These are phyloP conservation scores for Acromyrmex charruanus DNA, from an alignment of 1,140 invertebrate genomes.

Conservation along the genomic window DNA sequence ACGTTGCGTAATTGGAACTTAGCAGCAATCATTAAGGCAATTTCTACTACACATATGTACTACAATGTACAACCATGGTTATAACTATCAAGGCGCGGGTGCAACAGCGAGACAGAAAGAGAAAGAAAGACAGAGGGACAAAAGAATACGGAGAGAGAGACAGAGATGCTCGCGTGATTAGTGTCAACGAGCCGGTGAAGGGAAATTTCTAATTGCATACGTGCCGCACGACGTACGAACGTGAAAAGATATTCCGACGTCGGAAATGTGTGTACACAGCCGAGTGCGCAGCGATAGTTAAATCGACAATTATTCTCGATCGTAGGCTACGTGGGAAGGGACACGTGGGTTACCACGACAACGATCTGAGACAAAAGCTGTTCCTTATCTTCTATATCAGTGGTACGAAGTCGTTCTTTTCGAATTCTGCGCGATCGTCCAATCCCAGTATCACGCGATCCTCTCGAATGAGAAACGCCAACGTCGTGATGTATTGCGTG, in stretches of 20 bases:
- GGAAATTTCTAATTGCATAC: constrained; percentile 77
- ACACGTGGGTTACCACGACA: constrained; percentile 58
- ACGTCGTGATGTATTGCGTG: constrained; percentile 34
- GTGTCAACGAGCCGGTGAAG: constrained; percentile 75
- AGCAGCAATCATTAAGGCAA: constrained; percentile 65
- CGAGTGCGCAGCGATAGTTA: constrained; percentile 60
- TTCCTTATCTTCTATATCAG: constrained; percentile 36
- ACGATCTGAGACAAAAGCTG: constrained; percentile 54
- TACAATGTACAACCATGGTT: constrained; percentile 54
- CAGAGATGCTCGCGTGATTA: constrained; percentile 63
- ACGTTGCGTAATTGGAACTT: constrained; percentile 73
- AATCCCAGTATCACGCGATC: constrained; percentile 35
- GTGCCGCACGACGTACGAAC: constrained; percentile 53
- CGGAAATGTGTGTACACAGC: constrained; percentile 44
- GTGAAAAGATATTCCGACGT: constrained; percentile 60
- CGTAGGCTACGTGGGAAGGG: constrained; percentile 56
- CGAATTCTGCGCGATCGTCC: not conserved
- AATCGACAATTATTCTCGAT: constrained; percentile 59
- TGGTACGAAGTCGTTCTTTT: constrained; percentile 37
- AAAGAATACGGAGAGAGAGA: constrained; percentile 1
- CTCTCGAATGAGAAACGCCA: constrained; percentile 21
- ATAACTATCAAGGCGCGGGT: constrained; percentile 59
- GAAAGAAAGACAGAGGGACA: not conserved
- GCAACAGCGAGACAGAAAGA: not conserved
- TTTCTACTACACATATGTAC: not conserved